Conservation (phyloP, 2,113 vertebrate genomes). For the Rynchops niger region DNA sequence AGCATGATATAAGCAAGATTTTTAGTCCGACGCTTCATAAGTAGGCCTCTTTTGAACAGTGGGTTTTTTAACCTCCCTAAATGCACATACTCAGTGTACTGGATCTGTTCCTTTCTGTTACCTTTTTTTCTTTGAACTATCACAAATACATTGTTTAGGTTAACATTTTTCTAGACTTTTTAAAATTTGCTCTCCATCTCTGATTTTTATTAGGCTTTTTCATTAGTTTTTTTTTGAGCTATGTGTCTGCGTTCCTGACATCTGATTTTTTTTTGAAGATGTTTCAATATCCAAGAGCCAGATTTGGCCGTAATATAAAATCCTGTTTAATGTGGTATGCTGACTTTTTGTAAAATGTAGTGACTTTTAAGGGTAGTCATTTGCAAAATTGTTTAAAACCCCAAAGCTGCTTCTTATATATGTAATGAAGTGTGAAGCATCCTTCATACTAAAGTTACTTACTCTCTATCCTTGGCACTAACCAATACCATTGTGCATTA, state of each 20-base stretch:
- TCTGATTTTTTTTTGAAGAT: conserved; percentile 44
- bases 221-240: neutral
- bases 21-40: neutral
- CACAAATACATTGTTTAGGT: neutral
- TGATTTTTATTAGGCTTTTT: neutral
- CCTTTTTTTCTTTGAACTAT: conserved; percentile 26
- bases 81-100: neutral
- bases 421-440: neutral
- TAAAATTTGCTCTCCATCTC: neutral
- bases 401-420: neutral
- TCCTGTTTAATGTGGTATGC: neutral
- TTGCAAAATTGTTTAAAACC: conserved; percentile 2
- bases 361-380: conserved; percentile 2
- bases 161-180: neutral
- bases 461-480: neutral
- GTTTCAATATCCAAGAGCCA: conserved; percentile 1
- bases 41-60: neutral
- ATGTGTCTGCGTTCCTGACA: neutral
- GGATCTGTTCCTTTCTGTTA: neutral
- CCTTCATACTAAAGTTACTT: neutral
- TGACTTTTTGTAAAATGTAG: neutral
- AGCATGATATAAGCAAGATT: neutral
- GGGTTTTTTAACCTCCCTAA: neutral
- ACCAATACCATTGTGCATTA: neutral
- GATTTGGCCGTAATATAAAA: neutral